Conservation (phyloP, 2,797 vertebrate genomes). For the Dromococcyx pavoninus region DNA sequence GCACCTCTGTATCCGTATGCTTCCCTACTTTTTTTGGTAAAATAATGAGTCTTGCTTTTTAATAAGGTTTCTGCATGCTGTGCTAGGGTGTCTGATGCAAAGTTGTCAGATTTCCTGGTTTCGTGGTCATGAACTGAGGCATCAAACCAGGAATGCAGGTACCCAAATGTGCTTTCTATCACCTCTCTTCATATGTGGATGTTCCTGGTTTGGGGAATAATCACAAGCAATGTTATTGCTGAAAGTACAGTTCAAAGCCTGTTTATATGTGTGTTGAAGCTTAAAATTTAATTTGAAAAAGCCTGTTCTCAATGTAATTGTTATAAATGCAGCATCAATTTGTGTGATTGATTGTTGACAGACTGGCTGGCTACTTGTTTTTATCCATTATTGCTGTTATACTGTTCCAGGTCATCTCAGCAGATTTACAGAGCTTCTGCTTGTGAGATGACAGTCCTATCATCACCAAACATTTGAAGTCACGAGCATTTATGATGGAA, state of each 20-base stretch:
- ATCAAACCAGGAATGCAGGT: conserved; percentile 28
- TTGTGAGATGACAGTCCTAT: not conserved
- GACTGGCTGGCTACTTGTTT: not conserved
- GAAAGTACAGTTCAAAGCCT: not conserved
- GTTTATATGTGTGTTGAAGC: not conserved
- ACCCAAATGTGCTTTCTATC: not conserved
- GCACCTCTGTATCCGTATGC: not conserved
- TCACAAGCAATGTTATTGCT: not conserved
- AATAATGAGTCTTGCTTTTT: not conserved
- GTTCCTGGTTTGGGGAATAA: not conserved
- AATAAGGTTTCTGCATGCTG: not conserved
- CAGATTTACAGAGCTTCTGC: not conserved
- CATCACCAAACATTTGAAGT: conserved; percentile 11
- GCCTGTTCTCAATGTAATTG: not conserved
- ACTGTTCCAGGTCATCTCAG: not conserved
- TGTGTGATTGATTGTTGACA: not conserved
- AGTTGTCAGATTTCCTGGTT: conserved; percentile 41
- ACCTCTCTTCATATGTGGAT: not conserved
- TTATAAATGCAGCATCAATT: not conserved
- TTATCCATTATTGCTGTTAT: not conserved
- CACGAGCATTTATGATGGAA: not conserved
- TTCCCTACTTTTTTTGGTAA: not conserved
- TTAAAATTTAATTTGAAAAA: conserved; percentile 18
- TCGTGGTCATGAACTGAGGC: not conserved
- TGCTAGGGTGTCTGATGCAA: not conserved